Percentiles rank a stretch among this genome's conserved stretches.
Evolutionary conservation across 1,140 invertebrate species (phyloP).

Genomic region (Diplogasteroides magnus): DNA sequence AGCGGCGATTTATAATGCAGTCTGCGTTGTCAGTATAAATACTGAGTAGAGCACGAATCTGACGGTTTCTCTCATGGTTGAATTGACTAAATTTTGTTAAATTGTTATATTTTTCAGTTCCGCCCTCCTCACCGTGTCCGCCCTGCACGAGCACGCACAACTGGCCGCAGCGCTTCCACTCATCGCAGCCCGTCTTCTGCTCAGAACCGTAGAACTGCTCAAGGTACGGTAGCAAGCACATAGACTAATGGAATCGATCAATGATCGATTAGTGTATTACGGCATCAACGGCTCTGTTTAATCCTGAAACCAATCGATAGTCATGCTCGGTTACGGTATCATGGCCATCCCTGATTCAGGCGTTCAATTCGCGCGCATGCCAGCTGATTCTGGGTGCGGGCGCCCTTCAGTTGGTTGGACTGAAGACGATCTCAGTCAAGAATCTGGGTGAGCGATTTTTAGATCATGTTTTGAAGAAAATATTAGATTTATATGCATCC

Average conservation of each 20-base stretch:
- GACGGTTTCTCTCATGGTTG: too few relatives aligned
- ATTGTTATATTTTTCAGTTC: slow-evolving; percentile 61
- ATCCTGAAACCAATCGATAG: too few relatives aligned
- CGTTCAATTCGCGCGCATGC: slow-evolving; percentile 86
- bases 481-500: too few relatives aligned
- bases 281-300: not conserved
- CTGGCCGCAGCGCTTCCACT: slow-evolving; percentile 66
- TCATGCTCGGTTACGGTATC: too few relatives aligned
- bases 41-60: too few relatives aligned
- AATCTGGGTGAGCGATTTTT: slow-evolving; percentile 66
- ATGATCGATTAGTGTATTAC: too few relatives aligned
- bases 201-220: slow-evolving; percentile 78
- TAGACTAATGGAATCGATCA: too few relatives aligned
- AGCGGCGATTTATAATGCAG: too few relatives aligned
- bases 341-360: too few relatives aligned
- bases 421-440: slow-evolving; percentile 91
- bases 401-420: slow-evolving; percentile 82
- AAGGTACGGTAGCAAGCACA: slow-evolving; percentile 65
- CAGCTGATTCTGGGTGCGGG: slow-evolving; percentile 90
- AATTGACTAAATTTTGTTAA: too few relatives aligned
- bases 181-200: slow-evolving; percentile 68
- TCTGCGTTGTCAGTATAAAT: too few relatives aligned
- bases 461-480: too few relatives aligned
- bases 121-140: slow-evolving; percentile 72
- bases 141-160: slow-evolving; percentile 82